Base-by-base conservation (phyloP, 1,140 invertebrate species). In the Pachyrhynchus sulphureomaculatus region DNA sequence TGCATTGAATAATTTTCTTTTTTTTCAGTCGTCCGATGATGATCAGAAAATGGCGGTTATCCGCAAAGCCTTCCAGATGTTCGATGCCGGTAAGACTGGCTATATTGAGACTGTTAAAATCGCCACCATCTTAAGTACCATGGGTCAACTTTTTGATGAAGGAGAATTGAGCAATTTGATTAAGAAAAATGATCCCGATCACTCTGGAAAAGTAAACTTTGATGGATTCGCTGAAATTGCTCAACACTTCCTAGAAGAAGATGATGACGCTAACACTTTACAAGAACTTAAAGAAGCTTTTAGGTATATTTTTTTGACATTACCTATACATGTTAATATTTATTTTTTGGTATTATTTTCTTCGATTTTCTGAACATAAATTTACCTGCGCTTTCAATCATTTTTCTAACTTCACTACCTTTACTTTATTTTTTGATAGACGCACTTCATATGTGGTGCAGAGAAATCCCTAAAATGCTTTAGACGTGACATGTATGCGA, bases 251-350 rank as follows among this genome's bases (percentile, higher is more conserved):
- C 83, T 95, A 5, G 90, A 92, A 67, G 90, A 95, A 72, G 92
- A 95, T 72, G 92, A 95, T 69, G 90, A 90, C 32, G 62, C 55
- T 75, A 92, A 92, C 42, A 96, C 95, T 82, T 90, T 93, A 76
- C 91, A 96, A 74, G 94, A 96, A 81, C 82, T 96, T 39, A 93
- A 94, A 70, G 94, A 96, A 82, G 94, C 94, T 45, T 96, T 96
- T 81, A 85, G 92, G 75, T 84, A 45, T 49, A 23, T 10, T 26
- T 15, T 41, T 15, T 18, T 8, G 1, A n/a, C n/a, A n/a, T n/a
- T n/a, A n/a, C n/a, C n/a, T n/a, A n/a, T n/a, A n/a, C n/a, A n/a
- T n/a, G n/a, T n/a, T n/a, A n/a, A n/a, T n/a, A n/a, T n/a, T n/a
- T n/a, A n/a, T n/a, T n/a, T n/a, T n/a, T n/a, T n/a, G n/a, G n/a